phyloP scores from a whole-genome alignment of 2,113 vertebrate species.

The Coptodon bakossiorum region DNA sequence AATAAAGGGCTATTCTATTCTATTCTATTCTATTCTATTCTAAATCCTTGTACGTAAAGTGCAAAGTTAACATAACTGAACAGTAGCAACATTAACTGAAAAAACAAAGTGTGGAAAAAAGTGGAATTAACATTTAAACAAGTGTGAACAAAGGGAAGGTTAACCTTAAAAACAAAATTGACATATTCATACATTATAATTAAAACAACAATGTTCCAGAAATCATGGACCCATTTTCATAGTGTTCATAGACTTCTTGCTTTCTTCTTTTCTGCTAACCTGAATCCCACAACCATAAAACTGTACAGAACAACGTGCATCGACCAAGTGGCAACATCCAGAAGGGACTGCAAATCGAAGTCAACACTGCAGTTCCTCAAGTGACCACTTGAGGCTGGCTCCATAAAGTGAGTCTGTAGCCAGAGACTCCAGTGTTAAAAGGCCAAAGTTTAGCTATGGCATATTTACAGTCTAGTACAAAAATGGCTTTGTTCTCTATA shows the following conservation, averaged over 20 bases:
- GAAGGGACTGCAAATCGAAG: not conserved
- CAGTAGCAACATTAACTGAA: not conserved
- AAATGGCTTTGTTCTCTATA: not conserved
- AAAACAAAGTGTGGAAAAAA: not conserved
- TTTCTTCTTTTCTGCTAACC: not conserved
- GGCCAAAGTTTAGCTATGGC: not conserved
- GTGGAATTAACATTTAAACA: not conserved
- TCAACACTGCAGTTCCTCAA: not conserved
- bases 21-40: not conserved
- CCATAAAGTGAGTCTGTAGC: not conserved
- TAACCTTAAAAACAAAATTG: not conserved
- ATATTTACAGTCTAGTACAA: not conserved
- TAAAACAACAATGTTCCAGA: not conserved
- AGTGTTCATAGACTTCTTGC: not conserved
- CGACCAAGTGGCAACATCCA: not conserved
- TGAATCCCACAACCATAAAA: not conserved
- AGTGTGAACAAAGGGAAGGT: not conserved
- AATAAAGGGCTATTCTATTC: not conserved
- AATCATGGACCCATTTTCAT: not conserved
- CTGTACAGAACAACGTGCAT: not conserved
- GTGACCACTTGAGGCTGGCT: not conserved
- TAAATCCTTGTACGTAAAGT: accelerated
- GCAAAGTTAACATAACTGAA: not conserved
- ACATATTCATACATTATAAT: not conserved
- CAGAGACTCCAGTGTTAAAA: not conserved